Conservation (phyloP, 2,888 invertebrate species). For the Drosophila tripunctata region DNA sequence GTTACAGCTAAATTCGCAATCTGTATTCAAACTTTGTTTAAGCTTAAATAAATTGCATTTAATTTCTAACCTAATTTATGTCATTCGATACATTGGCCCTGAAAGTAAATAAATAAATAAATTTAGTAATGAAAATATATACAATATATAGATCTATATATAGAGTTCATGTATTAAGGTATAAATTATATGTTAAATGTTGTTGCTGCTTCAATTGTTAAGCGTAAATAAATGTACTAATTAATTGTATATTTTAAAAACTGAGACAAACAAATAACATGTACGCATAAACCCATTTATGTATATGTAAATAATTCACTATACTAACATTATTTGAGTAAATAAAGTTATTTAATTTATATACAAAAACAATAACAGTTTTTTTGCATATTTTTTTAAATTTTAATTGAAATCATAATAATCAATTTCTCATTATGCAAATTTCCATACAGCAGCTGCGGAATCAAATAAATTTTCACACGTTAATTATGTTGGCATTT, state of each 20-base stretch:
- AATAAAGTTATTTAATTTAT: constrained; percentile 80
- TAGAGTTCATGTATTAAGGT: constrained; percentile 34
- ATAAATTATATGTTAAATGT: constrained; percentile 73
- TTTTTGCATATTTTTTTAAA: not conserved
- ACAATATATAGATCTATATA: constrained; percentile 14
- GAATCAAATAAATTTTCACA: constrained; percentile 62
- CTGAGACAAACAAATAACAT: constrained; percentile 26
- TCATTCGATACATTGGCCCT: constrained; percentile 11
- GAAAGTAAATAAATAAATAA: constrained; percentile 17
- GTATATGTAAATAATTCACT: constrained; percentile 71
- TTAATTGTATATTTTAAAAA: constrained; percentile 60
- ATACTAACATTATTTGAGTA: constrained; percentile 67
- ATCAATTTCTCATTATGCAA: constrained; percentile 73
- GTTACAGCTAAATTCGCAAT: not conserved
- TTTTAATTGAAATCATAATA: constrained; percentile 46
- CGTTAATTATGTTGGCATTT: constrained; percentile 59
- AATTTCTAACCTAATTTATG: not conserved
- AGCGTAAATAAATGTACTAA: constrained; percentile 71
- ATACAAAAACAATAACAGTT: constrained; percentile 39
- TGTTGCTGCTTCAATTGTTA: constrained; percentile 79
- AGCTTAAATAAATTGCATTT: not conserved
- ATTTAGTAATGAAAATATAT: constrained; percentile 32
- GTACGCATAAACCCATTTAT: constrained; percentile 29
- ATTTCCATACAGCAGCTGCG: constrained; percentile 58
- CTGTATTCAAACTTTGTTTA: not conserved